Percentiles rank a stretch among this genome's conserved stretches.
Evolutionary conservation across 2,888 invertebrate genomes (phyloP).

Genomic region (Lottia scabra): DNA sequence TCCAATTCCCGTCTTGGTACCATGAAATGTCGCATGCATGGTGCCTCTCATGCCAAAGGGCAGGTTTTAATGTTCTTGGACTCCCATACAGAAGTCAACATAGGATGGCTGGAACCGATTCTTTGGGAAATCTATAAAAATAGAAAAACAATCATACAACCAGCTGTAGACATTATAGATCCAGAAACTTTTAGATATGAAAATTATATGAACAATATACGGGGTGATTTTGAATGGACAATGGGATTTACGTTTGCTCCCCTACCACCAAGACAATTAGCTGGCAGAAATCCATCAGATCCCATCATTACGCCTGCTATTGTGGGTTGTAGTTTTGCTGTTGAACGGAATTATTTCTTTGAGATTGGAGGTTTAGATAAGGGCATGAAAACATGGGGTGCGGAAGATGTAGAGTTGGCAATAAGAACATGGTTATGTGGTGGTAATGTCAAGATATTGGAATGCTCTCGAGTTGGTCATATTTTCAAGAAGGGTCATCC

Average conservation of each 20-base stretch:
- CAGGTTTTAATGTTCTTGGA: constrained; percentile 22
- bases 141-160: constrained; percentile 17
- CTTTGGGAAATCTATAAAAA: constrained; percentile 21
- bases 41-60: constrained; percentile 14
- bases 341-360: constrained; percentile 17
- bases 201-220: constrained; percentile 21
- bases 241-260: constrained; percentile 19
- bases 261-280: constrained; percentile 10
- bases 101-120: constrained; percentile 24
- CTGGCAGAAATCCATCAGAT: constrained; percentile 11
- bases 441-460: constrained; percentile 21
- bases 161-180: constrained; percentile 18
- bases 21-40: constrained; percentile 19
- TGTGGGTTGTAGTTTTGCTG: constrained; percentile 19
- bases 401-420: constrained; percentile 25
- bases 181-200: constrained; percentile 18
- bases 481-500: constrained; percentile 20
- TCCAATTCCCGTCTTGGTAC: constrained; percentile 16
- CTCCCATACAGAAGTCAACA: constrained; percentile 21
- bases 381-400: constrained; percentile 24
- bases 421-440: constrained; percentile 26
- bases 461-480: constrained; percentile 18
- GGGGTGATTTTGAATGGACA: constrained; percentile 24
- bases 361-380: constrained; percentile 20
- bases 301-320: constrained; percentile 18